These are phyloP conservation scores for Lumbricus terrestris DNA, from an alignment of 2,888 invertebrate species.

Conservation along the genomic window DNA sequence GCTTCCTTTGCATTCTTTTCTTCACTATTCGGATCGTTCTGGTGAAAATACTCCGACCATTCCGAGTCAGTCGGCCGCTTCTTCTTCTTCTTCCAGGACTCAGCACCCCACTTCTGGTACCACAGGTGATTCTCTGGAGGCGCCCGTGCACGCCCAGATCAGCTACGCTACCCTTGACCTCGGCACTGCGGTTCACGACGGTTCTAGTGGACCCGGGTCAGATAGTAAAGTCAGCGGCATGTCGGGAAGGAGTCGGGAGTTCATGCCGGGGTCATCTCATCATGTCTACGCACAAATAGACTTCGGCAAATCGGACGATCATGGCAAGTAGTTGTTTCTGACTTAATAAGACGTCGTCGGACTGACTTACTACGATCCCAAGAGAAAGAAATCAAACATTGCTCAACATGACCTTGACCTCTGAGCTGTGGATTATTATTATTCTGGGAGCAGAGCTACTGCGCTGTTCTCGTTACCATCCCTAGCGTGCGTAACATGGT, in stretches of 20 bases:
- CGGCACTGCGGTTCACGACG: background rate
- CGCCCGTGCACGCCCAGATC: background rate
- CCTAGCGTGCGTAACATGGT: background rate
- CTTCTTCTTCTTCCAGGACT: background rate
- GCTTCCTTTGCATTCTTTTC: background rate
- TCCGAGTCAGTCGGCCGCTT: background rate
- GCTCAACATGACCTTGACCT: conserved; percentile 3
- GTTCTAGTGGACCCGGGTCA: background rate
- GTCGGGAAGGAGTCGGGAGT: background rate
- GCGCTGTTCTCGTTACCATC: background rate
- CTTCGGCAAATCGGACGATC: conserved; percentile 56
- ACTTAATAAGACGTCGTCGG: background rate
- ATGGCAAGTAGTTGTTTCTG: background rate
- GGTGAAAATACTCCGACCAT: background rate
- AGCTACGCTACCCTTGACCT: conserved; percentile 6
- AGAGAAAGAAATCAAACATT: background rate
- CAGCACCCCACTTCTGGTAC: background rate
- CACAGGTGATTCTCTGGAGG: background rate
- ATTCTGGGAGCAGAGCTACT: background rate
- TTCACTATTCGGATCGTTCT: background rate
- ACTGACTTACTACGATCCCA: background rate
- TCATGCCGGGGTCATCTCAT: background rate
- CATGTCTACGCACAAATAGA: conserved; percentile 56
- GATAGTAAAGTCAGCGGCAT: background rate
- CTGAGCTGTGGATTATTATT: background rate